Percentiles rank a stretch among this genome's conserved stretches.
Evolutionary conservation across 2,113 vertebrate genomes (phyloP).

Genomic region (Hemiscyllium ocellatum): DNA sequence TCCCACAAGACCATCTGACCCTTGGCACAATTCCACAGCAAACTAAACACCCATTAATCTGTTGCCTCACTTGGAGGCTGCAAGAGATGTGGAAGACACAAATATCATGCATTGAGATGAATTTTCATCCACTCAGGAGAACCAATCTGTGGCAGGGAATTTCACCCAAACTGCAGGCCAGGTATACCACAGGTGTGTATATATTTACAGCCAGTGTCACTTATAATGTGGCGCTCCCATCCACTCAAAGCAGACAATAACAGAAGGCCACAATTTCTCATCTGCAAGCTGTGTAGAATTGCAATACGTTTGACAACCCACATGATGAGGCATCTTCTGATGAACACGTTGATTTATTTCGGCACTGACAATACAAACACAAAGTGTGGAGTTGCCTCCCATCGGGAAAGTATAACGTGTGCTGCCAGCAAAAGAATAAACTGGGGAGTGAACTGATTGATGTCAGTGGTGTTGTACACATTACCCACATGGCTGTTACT

Average conservation of each 20-base stretch:
- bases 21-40: not conserved
- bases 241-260: not conserved
- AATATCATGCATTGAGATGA: not conserved
- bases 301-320: not conserved
- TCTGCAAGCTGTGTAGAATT: not conserved
- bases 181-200: not conserved
- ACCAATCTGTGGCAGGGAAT: not conserved
- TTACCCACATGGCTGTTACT: not conserved
- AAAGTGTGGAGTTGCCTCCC: not conserved
- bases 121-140: not conserved
- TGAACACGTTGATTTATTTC: slow-evolving; percentile 10
- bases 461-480: not conserved
- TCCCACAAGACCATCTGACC: not conserved
- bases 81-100: not conserved
- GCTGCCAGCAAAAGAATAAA: not conserved
- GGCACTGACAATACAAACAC: not conserved
- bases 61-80: not conserved
- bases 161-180: not conserved
- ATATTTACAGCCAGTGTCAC: not conserved
- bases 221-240: not conserved
- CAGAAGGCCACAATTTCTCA: not conserved
- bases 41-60: not conserved
- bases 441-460: slow-evolving; percentile 1
- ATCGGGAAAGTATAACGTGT: not conserved
- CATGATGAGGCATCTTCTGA: not conserved